phyloP scores from a whole-genome alignment of 2,888 invertebrate species.

The Aphrophora alni region DNA sequence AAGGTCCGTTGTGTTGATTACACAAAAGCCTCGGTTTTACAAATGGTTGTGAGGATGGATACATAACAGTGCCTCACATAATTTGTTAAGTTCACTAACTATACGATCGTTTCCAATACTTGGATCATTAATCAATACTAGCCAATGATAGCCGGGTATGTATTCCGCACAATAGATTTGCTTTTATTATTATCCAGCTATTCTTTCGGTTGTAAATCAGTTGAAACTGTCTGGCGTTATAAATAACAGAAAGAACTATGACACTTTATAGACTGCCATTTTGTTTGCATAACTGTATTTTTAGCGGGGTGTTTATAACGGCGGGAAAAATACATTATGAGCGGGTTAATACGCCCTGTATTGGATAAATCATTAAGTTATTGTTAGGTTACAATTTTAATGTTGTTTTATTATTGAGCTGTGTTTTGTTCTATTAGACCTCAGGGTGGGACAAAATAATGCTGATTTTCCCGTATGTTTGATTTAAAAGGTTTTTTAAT shows the following conservation, averaged over 20 bases:
- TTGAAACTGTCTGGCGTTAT: neutral
- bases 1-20: too few species aligned
- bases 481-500: too few species aligned
- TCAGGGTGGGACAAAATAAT: too few species aligned
- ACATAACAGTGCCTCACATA: too few species aligned
- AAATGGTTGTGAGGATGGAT: neutral
- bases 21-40: neutral
- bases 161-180: neutral
- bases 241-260: neutral
- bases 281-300: neutral
- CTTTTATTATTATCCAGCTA: neutral
- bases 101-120: neutral
- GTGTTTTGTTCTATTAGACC: neutral
- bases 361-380: neutral
- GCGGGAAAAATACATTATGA: neutral
- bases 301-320: neutral
- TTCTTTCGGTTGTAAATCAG: neutral
- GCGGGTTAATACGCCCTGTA: neutral
- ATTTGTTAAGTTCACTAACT: slow-evolving; percentile 2
- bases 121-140: neutral
- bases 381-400: neutral
- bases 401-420: neutral
- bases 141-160: neutral
- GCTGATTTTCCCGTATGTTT: too few species aligned
- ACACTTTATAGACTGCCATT: slow-evolving; percentile 1